Evolutionary conservation across 2,113 vertebrate species (phyloP), one percentile per base, ranked within the genome.

Genomic region (Plecturocebus donacophilus): DNA sequence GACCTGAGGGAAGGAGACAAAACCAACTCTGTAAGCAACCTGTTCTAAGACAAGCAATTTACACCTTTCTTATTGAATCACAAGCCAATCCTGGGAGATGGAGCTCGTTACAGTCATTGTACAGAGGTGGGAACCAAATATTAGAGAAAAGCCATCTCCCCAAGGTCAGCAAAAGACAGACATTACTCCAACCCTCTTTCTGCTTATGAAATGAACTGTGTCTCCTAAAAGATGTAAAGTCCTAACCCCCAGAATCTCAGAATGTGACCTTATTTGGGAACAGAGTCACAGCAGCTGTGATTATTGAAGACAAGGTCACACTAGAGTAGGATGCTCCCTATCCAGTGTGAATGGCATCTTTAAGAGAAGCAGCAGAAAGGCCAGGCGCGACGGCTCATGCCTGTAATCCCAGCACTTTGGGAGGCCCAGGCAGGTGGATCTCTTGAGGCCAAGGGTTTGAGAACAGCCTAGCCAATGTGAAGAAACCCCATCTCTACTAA

Each of bases 41-140:
- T 32, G 9, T 11, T 71, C 71, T 14, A 20, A 32, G 79, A 19
- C 38, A 32, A 40, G 49, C 6, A 5, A 2, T 45, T 58, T 11
- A 13, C 0, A 6, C 38, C 45, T 2, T 40, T 20, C 32, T 61
- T 49, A 4, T 2, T 9, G 6, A 49, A 25, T 19, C 23, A 0
- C 40, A 42, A 27, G 47, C 42, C 56, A 38, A 4, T 9, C 19
- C 30, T 56, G 13, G 10, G 9, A 35, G 30, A 58, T 6, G 14
- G 32, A 23, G 30, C 13, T 14, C 7, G 0, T 58, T 58, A 32
- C 8, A 61, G 49, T 83, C 61, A 23, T 16, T 0, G 0, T 16
- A 8, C 40, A 71, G 70, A 64, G 42, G 75, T 35, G 2, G 54
- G 83, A 47, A 40, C 3, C 14, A 14, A 35, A 40, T 68, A 38